A percentile compares a stretch with the other conserved stretches of the same genome.
Evolutionary conservation across 2,888 invertebrate genomes (phyloP).

Genomic region (Acleris laterana): DNA sequence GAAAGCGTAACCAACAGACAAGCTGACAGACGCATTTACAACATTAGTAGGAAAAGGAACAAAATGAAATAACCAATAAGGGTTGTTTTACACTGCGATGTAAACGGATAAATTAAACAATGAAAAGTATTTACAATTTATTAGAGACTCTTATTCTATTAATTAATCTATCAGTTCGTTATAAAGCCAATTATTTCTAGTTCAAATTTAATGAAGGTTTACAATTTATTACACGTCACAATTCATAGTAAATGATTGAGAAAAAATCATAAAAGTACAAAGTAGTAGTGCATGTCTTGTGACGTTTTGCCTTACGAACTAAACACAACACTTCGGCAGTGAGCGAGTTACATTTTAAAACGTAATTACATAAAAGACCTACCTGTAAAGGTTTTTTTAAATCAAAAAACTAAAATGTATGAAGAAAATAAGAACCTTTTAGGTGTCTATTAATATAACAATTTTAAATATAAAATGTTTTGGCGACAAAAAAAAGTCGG

Average conservation of each 20-base stretch:
- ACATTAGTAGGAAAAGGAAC: too few relatives aligned
- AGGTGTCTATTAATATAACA: too few relatives aligned
- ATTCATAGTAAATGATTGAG: not conserved
- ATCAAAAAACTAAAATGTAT: too few relatives aligned
- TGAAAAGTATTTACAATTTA: slow-evolving; percentile 61
- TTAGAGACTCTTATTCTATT: slow-evolving; percentile 62
- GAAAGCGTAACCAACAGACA: too few relatives aligned
- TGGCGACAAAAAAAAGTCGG: too few relatives aligned
- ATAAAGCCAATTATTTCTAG: slow-evolving; percentile 58
- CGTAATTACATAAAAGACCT: too few relatives aligned
- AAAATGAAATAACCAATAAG: too few relatives aligned
- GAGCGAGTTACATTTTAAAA: slow-evolving; percentile 22
- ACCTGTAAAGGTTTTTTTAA: too few relatives aligned
- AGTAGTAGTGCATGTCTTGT: not conserved
- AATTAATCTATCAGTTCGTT: slow-evolving; percentile 83
- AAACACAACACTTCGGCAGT: slow-evolving; percentile 35
- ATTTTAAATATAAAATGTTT: too few relatives aligned
- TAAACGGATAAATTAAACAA: slow-evolving; percentile 22
- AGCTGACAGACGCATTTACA: too few relatives aligned
- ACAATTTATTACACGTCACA: not conserved
- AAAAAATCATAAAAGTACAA: not conserved
- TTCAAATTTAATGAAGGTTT: slow-evolving; percentile 40
- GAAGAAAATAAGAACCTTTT: too few relatives aligned
- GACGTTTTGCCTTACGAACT: slow-evolving; percentile 19
- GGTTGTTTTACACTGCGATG: too few relatives aligned